phyloP scores from a whole-genome alignment of 2,797 vertebrate species.

The Myioborus melanocephalus region DNA sequence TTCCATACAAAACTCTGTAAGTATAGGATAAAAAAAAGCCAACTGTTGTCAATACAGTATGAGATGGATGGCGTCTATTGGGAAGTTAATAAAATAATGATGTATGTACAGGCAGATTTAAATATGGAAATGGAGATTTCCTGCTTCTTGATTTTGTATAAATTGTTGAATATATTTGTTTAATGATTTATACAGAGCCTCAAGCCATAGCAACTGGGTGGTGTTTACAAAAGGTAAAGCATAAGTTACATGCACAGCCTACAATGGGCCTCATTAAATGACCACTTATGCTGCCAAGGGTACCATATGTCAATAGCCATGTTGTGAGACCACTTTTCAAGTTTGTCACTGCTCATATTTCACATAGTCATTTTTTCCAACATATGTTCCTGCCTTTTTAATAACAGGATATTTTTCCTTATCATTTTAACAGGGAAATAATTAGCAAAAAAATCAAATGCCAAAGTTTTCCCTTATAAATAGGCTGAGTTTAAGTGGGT shows the following conservation, averaged over 20 bases:
- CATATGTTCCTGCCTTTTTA: background rate
- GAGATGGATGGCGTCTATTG: background rate
- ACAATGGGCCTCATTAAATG: conserved; percentile 23
- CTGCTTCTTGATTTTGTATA: conserved; percentile 16
- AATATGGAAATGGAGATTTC: conserved; percentile 28
- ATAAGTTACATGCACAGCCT: conserved; percentile 19
- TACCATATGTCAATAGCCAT: background rate
- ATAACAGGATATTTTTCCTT: background rate
- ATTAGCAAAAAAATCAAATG: background rate
- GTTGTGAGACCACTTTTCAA: background rate
- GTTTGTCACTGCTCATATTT: background rate
- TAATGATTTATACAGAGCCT: conserved; percentile 25
- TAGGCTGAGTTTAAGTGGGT: background rate
- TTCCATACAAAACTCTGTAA: background rate
- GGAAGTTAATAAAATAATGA: conserved; percentile 23
- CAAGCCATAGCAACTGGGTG: conserved; percentile 28
- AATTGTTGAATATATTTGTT: conserved; percentile 53
- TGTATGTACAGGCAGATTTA: background rate
- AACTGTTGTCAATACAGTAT: background rate
- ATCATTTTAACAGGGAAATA: background rate
- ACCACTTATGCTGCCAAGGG: background rate
- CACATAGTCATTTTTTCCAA: background rate
- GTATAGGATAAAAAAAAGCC: background rate
- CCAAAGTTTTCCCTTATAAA: background rate
- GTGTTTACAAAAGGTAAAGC: conserved; percentile 68